phyloP scores from a whole-genome alignment of 2,888 invertebrate species.

The Mystacides longicornis region DNA sequence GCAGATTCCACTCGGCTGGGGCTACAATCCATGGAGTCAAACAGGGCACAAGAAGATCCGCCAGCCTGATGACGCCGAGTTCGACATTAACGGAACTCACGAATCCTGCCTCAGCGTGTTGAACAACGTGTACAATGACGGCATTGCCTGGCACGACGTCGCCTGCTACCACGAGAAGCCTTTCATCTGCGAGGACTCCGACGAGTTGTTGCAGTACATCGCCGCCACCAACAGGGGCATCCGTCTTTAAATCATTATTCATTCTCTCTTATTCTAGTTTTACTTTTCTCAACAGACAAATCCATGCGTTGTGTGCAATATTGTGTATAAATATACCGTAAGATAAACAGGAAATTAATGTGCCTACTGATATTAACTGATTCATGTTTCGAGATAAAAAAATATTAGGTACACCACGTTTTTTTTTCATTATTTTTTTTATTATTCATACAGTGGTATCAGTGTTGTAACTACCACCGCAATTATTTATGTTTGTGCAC shows the following conservation, averaged over 20 bases:
- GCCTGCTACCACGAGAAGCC: slow-evolving; percentile 92
- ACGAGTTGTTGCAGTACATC: slow-evolving; percentile 79
- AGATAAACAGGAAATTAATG: no score
- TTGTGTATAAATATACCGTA: no score
- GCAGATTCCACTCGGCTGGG: slow-evolving; percentile 61
- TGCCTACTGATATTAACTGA: no score
- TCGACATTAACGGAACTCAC: slow-evolving; percentile 78
- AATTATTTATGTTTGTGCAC: no score
- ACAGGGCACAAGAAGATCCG: slow-evolving; percentile 84
- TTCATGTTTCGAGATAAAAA: no score
- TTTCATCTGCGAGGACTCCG: slow-evolving; percentile 83
- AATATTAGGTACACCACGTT: no score
- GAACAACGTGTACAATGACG: slow-evolving; percentile 90
- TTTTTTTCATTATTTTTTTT: no score
- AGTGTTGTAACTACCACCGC: no score
- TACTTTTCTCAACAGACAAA: no score
- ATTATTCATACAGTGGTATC: no score
- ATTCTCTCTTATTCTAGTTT: no score
- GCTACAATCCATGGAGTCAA: slow-evolving; percentile 84
- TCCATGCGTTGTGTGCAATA: no score
- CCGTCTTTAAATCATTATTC: slow-evolving; percentile 55
- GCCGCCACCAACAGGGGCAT: slow-evolving; percentile 77
- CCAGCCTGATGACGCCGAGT: slow-evolving; percentile 88
- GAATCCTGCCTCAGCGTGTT: slow-evolving; percentile 82
- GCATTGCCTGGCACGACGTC: slow-evolving; percentile 90